phyloP scores from a whole-genome alignment of 2,113 vertebrate genomes.

The Climacteris rufus region DNA sequence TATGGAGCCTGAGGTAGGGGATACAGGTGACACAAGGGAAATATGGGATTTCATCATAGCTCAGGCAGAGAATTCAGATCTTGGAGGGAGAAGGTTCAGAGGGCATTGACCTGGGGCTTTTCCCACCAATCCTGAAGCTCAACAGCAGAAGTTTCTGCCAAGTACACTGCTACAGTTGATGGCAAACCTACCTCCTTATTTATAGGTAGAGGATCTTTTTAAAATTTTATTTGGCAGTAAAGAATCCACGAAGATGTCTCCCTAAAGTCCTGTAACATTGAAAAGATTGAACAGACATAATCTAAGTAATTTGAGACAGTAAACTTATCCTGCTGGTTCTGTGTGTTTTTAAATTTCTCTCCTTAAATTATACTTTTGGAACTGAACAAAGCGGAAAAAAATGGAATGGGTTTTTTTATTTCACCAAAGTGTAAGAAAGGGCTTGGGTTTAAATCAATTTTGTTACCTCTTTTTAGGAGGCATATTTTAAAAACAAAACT shows the following conservation, averaged over 20 bases:
- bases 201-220: too few species aligned
- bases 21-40: too few species aligned
- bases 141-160: too few species aligned
- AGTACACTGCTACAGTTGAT: too few species aligned
- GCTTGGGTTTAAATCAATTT: neutral
- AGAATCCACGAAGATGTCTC: neutral
- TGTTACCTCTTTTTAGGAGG: neutral
- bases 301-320: neutral
- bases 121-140: too few species aligned
- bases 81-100: too few species aligned
- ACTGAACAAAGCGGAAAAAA: neutral
- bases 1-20: too few species aligned
- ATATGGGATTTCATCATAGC: too few species aligned
- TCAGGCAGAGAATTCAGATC: too few species aligned
- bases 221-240: neutral
- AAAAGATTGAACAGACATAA: neutral
- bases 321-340: neutral
- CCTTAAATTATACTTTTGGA: neutral
- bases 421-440: neutral
- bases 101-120: too few species aligned
- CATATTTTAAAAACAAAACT: neutral
- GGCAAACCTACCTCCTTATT: neutral
- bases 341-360: neutral
- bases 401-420: neutral
- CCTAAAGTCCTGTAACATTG: neutral